Percentiles rank a stretch among this genome's conserved stretches.
Evolutionary conservation across 2,888 invertebrate species (phyloP).

Genomic region (Cerastis leucographa): DNA sequence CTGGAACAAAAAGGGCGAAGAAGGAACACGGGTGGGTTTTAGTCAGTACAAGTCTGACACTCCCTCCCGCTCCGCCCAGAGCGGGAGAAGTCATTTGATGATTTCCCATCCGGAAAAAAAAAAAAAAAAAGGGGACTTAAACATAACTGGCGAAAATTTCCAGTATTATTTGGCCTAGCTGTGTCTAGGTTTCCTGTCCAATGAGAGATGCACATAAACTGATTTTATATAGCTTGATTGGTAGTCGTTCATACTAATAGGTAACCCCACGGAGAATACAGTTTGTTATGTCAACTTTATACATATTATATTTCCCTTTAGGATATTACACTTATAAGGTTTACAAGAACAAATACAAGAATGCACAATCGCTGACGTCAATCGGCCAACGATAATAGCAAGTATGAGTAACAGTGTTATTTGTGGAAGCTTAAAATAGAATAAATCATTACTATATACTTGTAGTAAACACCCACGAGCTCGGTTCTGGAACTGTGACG

Average conservation of each 20-base stretch:
- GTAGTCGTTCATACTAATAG: not conserved
- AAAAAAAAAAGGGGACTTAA: no score
- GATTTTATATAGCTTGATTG: no score
- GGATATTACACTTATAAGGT: not conserved
- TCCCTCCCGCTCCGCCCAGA: no score
- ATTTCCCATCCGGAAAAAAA: no score
- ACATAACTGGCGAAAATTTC: not conserved
- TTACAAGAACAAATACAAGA: slow-evolving; percentile 3
- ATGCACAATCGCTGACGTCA: slow-evolving; percentile 30
- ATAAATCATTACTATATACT: slow-evolving; percentile 10
- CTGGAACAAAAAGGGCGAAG: no score
- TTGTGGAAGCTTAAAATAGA: slow-evolving; percentile 30
- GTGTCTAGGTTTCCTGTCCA: no score
- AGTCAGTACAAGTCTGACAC: no score
- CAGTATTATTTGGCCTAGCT: no score
- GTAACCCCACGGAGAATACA: not conserved
- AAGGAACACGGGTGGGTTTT: no score
- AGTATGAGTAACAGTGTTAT: slow-evolving; percentile 37
- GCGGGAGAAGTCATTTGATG: no score
- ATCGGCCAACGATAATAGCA: slow-evolving; percentile 17
- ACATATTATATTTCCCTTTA: not conserved
- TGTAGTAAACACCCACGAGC: slow-evolving; percentile 14
- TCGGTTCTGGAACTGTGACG: slow-evolving; percentile 30
- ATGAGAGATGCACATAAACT: no score
- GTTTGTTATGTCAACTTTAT: not conserved